Conservation (phyloP, 2,888 invertebrate species). For the Zele albiditarsus region DNA sequence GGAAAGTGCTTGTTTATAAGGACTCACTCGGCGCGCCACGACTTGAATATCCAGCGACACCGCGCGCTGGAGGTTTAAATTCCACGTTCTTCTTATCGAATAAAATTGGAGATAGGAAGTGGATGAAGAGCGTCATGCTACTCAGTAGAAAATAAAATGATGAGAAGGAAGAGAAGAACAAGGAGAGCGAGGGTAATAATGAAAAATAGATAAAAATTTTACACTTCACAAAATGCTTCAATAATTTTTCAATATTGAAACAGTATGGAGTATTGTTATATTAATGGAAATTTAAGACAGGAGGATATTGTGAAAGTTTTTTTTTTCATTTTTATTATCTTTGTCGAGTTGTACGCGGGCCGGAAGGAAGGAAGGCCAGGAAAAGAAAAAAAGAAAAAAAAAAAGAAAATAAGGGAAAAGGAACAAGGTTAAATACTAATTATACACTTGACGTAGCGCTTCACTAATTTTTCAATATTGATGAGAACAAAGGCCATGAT, state of each 20-base stretch:
- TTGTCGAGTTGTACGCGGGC: background rate
- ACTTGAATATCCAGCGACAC: conserved; percentile 3
- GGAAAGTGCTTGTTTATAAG: conserved; percentile 52
- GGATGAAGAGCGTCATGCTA: background rate
- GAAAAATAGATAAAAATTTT: conserved; percentile 38
- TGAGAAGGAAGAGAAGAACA: background rate
- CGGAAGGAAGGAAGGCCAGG: background rate
- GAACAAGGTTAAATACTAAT: background rate
- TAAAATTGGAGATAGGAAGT: conserved; percentile 49
- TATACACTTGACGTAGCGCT: background rate
- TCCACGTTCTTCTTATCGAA: conserved; percentile 51
- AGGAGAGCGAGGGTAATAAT: conserved; percentile 14
- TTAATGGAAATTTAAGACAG: conserved; percentile 15
- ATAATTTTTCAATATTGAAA: conserved; percentile 32
- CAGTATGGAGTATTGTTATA: background rate
- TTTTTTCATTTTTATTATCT: background rate
- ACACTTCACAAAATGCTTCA: conserved; percentile 14
- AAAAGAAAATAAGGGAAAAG: background rate
- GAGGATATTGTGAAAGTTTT: background rate
- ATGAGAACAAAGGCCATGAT: background rate
- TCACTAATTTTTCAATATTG: background rate
- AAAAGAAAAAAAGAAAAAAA: background rate
- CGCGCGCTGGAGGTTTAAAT: conserved; percentile 49
- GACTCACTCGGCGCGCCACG: conserved; percentile 32
- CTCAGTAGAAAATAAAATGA: background rate